phyloP scores from a whole-genome alignment of 2,113 vertebrate genomes.

The Dipodomys merriami region DNA sequence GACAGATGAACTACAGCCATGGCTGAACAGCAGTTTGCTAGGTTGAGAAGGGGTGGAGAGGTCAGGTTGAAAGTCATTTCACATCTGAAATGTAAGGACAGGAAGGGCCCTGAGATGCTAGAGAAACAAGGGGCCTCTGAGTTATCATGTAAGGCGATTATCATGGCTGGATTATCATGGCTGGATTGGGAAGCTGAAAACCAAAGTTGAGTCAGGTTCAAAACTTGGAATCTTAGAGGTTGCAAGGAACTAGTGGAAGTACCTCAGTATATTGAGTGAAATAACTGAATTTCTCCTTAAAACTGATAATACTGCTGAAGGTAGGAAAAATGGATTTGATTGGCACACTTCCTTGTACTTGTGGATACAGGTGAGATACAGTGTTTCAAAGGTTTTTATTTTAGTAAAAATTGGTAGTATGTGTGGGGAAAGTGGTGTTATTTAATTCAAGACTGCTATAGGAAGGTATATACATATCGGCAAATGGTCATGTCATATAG shows the following conservation, averaged over 20 bases:
- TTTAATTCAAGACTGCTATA: background rate
- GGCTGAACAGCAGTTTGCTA: background rate
- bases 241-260: background rate
- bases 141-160: background rate
- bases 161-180: background rate
- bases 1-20: background rate
- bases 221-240: background rate
- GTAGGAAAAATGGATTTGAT: background rate
- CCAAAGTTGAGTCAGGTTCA: background rate
- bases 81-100: background rate
- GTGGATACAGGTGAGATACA: background rate
- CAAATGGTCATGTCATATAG: slow-evolving; percentile 4
- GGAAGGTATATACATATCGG: background rate
- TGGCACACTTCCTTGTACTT: slow-evolving; percentile 6
- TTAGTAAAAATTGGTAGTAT: background rate
- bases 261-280: background rate
- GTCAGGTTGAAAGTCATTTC: background rate
- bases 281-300: slow-evolving; percentile 27
- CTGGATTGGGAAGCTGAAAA: background rate
- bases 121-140: background rate
- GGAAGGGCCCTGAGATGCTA: background rate
- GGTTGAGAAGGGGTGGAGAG: background rate
- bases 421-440: background rate
- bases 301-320: background rate
- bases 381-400: slow-evolving; percentile 20